These are phyloP conservation scores for Trachelus troglodyta DNA, from an alignment of 2,888 invertebrate species.

Conservation along the genomic window DNA sequence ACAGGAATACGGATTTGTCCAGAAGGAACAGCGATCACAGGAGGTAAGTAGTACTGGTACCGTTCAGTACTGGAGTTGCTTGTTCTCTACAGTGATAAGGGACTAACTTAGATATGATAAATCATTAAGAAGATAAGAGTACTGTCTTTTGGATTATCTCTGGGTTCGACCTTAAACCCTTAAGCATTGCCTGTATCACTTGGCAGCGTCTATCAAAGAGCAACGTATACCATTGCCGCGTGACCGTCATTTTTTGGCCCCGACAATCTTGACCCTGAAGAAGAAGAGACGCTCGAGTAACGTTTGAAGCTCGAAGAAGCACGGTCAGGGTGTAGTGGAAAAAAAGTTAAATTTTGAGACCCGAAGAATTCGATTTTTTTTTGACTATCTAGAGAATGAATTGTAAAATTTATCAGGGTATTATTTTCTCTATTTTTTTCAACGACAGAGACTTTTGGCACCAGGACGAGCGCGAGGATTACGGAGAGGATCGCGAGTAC, in stretches of 20 bases:
- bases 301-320: too few relatives aligned
- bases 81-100: too few relatives aligned
- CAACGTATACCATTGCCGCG: conserved; percentile 13
- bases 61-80: too few relatives aligned
- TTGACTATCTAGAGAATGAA: too few relatives aligned
- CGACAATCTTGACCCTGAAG: conserved; percentile 38
- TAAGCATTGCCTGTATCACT: conserved; percentile 17
- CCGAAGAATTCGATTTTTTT: too few relatives aligned
- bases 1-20: conserved; percentile 52
- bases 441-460: conserved; percentile 42
- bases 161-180: conserved; percentile 1
- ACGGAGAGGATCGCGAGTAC: conserved; percentile 49
- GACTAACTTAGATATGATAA: too few relatives aligned
- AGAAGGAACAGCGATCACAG: background rate
- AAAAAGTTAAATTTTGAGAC: too few relatives aligned
- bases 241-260: conserved; percentile 31
- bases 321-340: too few relatives aligned
- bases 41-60: background rate
- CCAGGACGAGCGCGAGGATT: conserved; percentile 53
- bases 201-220: conserved; percentile 30
- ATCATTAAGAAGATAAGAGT: too few relatives aligned
- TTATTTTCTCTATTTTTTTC: background rate
- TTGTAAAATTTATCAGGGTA: too few relatives aligned
- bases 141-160: too few relatives aligned
- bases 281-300: background rate